Conservation (phyloP, 2,888 invertebrate genomes). For the Sesia apiformis region DNA sequence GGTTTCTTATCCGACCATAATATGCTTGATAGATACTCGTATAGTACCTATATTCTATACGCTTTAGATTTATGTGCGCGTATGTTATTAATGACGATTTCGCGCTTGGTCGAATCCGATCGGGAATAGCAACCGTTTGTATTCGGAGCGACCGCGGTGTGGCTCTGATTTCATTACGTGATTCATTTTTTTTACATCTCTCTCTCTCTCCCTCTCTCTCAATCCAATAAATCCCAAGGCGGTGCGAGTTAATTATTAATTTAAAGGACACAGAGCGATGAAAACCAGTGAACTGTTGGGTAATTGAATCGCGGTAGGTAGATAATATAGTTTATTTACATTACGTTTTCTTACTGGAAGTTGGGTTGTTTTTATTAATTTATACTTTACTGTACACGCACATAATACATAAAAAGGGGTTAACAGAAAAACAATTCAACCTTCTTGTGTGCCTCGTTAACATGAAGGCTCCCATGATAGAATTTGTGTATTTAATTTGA, state of each 20-base stretch:
- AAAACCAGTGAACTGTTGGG: background rate
- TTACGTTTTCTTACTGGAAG: too few species aligned
- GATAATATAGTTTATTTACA: too few species aligned
- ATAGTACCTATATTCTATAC: too few species aligned
- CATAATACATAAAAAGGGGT: too few species aligned
- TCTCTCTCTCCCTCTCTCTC: conserved; percentile 43
- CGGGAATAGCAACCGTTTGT: conserved; percentile 39
- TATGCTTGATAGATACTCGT: too few species aligned
- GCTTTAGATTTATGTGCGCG: background rate
- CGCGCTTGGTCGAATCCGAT: conserved; percentile 37
- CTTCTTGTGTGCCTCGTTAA: too few species aligned
- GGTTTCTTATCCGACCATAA: too few species aligned
- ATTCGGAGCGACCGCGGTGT: conserved; percentile 28
- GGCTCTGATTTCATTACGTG: conserved; percentile 57
- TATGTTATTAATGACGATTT: conserved; percentile 61
- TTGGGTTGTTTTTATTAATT: too few species aligned
- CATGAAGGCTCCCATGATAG: too few species aligned
- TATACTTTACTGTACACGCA: too few species aligned
- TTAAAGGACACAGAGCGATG: conserved; percentile 31
- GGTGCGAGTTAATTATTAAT: conserved; percentile 66
- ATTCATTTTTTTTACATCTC: conserved; percentile 32
- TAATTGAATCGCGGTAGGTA: background rate
- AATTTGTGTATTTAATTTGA: too few species aligned
- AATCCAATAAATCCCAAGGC: conserved; percentile 54
- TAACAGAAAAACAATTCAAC: too few species aligned